Base-by-base conservation (phyloP, 2,797 vertebrate genomes). In the Mormyrus hasselquistii region DNA sequence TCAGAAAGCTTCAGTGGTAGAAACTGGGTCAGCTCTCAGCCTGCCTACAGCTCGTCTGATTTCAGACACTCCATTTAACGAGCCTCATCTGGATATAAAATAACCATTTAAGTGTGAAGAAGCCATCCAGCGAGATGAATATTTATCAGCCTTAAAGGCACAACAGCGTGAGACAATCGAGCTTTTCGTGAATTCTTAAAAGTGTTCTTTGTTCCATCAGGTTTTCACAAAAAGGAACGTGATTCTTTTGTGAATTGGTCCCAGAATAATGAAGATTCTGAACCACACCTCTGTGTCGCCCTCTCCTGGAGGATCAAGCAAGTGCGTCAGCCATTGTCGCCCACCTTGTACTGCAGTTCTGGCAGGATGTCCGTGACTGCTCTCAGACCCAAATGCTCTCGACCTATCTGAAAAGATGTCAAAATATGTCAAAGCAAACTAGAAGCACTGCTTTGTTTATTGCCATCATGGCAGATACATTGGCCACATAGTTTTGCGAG, bases 311-410 rank as follows among this genome's bases (percentile, higher is more conserved):
- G 7, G 38, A 44, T 44, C 22, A 84, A 82, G 19, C 16, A 41
- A 47, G 47, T 86, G 22, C 16, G 25, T 7, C 2, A 55, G 49
- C 25, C 44, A 25, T 0, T 16, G 50, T n/a, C 34, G 10, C 57
- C 95, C 93, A 98, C 98, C 96, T 99, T 98, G 92, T 99, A 99
- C 92, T 99, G 98, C 91, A 99, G 96, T 93, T 99, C 98, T 94
- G 98, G 98, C 8, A 99, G 96, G 92, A 99, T 97, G 90, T 99
- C 98, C 47, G 98, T 99, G 89, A 99, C 95, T 89, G 97, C 96
- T 93, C 99, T 99, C 90, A 99, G 94, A 12, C 98, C 98, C 89
- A 97, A 93, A 50, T 99, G 98, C 90, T 99, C 98, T 93, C 99
- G 99, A 90, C 98, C 98, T 90, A 99, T 96, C 98, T 99, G 94